A percentile compares a stretch with the other conserved stretches of the same genome.
Evolutionary conservation across 2,113 vertebrate species (phyloP).

Genomic region (Prietella phreatophila): DNA sequence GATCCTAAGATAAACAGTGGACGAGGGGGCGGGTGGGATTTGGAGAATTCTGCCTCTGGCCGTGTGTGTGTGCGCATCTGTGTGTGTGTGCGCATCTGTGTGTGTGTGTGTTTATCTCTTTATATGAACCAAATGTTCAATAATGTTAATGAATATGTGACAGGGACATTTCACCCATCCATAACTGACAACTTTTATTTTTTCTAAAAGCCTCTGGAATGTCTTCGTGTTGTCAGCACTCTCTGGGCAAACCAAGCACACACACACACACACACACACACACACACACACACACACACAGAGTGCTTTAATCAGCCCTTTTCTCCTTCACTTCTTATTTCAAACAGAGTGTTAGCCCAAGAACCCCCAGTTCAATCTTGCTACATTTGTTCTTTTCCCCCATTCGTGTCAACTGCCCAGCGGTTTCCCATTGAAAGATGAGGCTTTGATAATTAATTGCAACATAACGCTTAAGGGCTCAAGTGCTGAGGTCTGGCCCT

Average conservation of each 20-base stretch:
- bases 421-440: slow-evolving; percentile 50
- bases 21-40: background rate
- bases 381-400: slow-evolving; percentile 34
- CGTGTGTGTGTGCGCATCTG: background rate
- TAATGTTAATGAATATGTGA: background rate
- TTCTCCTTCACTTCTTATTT: slow-evolving; percentile 25
- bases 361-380: too few species aligned
- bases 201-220: slow-evolving; percentile 42
- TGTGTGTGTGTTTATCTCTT: background rate
- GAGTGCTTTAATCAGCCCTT: slow-evolving; percentile 2
- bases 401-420: slow-evolving; percentile 42
- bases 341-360: slow-evolving; percentile 12
- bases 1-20: slow-evolving; percentile 25
- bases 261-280: background rate
- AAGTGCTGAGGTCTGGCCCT: slow-evolving; percentile 65
- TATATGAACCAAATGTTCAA: background rate
- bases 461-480: slow-evolving; percentile 57
- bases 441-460: slow-evolving; percentile 65
- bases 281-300: background rate
- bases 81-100: slow-evolving; percentile 10
- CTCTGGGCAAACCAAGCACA: background rate
- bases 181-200: background rate
- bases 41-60: slow-evolving; percentile 3
- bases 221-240: slow-evolving; percentile 39
- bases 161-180: background rate